Base-by-base conservation (phyloP, 2,113 vertebrate genomes). In the Cottus gobio region DNA sequence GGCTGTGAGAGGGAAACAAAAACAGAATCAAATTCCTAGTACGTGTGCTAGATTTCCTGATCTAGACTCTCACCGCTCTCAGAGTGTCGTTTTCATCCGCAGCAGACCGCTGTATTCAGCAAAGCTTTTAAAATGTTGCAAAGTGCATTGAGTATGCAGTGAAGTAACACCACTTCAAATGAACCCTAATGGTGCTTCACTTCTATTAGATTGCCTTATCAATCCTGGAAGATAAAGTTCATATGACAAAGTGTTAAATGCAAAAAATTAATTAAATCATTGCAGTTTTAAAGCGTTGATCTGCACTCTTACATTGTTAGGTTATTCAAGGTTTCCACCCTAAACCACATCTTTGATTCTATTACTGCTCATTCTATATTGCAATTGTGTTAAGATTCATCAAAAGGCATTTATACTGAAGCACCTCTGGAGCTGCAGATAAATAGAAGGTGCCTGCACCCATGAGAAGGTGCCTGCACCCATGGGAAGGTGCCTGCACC, bases 311-410 rank as follows among this genome's bases (percentile, higher is more conserved):
- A 15, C 7, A 64, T n/a, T 56, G 24, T 48, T 31, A 34, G 39
- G 2, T 56, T 69, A 52, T 50, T 65, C 5, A 26, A 22, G 20
- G 13, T 58, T 11, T 63, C 24, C 6, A 30, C 18, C 57, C 36
- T 22, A 3, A 54, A 37, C 30, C 44, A 13, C 4, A 1, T 69
- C 36, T 65, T 28, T 56, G 61, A 46, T 13, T 16, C 46, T 30
- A 44, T 71, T 54, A 54, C 50, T 60, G 26, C 36, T 24, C 52
- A n/a, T 67, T 58, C 52, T 39, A 54, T 28, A 50, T 61, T 71
- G 36, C 73, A 75, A 68, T 87, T 82, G 69, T 50, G 37, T 75
- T 80, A 34, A 69, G 20, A 54, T 58, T n/a, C 30, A 71, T 71
- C 28, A 52, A 70, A 81, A 75, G 28, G 52, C 48, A 54, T 78